Base-by-base conservation (phyloP, 1,140 invertebrate species). In the Latrodectus geometricus region DNA sequence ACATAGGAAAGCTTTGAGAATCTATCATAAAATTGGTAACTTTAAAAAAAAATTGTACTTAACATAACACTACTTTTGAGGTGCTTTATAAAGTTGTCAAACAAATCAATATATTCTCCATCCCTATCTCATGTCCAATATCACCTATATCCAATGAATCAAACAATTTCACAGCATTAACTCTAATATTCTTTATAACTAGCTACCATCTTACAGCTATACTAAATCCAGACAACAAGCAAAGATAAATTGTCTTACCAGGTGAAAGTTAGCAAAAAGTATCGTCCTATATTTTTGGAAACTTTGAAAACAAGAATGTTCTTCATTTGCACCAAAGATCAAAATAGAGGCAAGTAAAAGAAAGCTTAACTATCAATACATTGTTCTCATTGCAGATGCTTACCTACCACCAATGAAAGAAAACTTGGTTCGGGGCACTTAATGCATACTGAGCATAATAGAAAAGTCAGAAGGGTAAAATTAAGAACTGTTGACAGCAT, bases 101-200 rank as follows among this genome's bases (percentile, higher is more conserved):
- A 56, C 88, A 90, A 88, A 89, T 91, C 12, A 90, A n/a, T n/a
- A n/a, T n/a, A n/a, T n/a, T n/a, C n/a, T n/a, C n/a, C n/a, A n/a
- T n/a, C 66, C 75, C 91, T 11, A 91, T 91, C 86, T 89, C 88
- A 9, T 81, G 88, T 17, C 89, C 89, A 0, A 56, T 90, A 4
- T 87, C 61, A 9, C 87, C 89, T 9, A 85, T 90, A 17, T 89
- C 89, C 66, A 52, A 77, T 9, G 89, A 90, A 82, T 89, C 90
- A 3, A 89, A 90, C 17, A 90, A 90, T 87, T 72, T 89, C 8
- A 75, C 87, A n/a, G 87, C 88, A 12, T 76, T 90, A 54, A 90
- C 90, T 12, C 89, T 89, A 56, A 82, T 89, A 17, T 72, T 88
- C 81, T 88, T 89, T 52, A 65, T 88, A 20, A 75, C 88, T 75